phyloP scores from a whole-genome alignment of 2,113 vertebrate species.

The Acanthochromis polyacanthus region DNA sequence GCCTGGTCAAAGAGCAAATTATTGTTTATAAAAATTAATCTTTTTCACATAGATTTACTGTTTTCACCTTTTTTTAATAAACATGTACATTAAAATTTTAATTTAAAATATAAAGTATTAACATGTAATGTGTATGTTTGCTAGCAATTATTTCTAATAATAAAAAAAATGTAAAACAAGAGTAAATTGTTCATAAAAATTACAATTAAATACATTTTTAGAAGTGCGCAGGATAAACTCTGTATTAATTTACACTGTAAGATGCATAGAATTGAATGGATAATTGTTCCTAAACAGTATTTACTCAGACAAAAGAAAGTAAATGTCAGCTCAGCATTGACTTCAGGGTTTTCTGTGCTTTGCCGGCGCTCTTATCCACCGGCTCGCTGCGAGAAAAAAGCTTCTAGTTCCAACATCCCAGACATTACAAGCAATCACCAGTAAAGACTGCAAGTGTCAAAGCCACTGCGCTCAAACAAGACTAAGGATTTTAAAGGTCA shows the following conservation, averaged over 20 bases:
- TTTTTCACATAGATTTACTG: too few relatives aligned
- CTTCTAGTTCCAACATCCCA: constrained; percentile 3
- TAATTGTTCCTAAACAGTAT: background rate
- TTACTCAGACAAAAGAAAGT: background rate
- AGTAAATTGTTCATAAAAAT: too few relatives aligned
- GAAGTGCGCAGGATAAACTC: background rate
- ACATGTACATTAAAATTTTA: too few relatives aligned
- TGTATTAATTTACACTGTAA: background rate
- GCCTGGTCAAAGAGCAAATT: too few relatives aligned
- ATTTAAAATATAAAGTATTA: too few relatives aligned
- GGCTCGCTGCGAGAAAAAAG: constrained; percentile 1
- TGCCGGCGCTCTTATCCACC: background rate
- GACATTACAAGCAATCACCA: constrained; percentile 44
- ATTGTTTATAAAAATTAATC: too few relatives aligned
- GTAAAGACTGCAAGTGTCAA: constrained; percentile 37
- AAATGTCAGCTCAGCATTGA: constrained; percentile 33
- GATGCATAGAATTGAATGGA: background rate
- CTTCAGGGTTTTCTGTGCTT: constrained; percentile 19
- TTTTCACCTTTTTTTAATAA: too few relatives aligned
- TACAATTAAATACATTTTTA: too few relatives aligned
- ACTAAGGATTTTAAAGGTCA: constrained; percentile 64
- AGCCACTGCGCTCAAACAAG: constrained; percentile 36
- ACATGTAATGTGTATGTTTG: too few relatives aligned
- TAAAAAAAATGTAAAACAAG: too few relatives aligned
- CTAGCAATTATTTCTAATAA: too few relatives aligned